Evolutionary conservation across 2,113 vertebrate species (phyloP), one percentile per base, ranked within the genome.

Genomic region (Solea senegalensis): DNA sequence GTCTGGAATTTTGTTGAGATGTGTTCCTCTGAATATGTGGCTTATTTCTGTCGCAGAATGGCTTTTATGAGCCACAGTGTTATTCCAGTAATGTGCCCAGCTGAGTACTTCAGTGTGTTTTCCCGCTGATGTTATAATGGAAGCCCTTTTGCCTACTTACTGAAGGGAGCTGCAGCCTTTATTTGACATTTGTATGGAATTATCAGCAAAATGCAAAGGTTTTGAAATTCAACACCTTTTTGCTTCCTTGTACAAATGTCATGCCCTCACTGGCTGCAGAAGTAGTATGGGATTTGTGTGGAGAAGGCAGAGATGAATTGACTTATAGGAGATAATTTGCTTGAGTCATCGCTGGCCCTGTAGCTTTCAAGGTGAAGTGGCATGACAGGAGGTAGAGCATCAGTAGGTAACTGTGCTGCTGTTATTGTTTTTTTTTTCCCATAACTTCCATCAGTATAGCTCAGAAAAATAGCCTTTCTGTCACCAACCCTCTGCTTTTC

Each of bases 21-120:
- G 81, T 91, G 73, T 91, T 83, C 66, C 68, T 78, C 51, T 80
- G 46, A 52, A 85, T 83, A 81, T 82, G 73, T 86, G 87, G 79
- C 73, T 74, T 74, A 84, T 92, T 91, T 86, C 72, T 90, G 84
- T 92, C 83, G 74, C 85, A 86, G 78, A 51, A 27, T 71, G 77
- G 81, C 83, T 90, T 91, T 92, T 92, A 93, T 93, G 92, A 94
- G 87, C 63, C 75, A 53, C 74, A 21, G 51, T 78, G 73, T 86
- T 85, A 80, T 84, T 72, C 86, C 80, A 81, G 66, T 61, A 82
- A 87, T 84, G 76, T 74, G 81, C 71, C 79, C 63, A 74, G 54
- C 85, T 72, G 78, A 81, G 75, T 80, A 73, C 83, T 64, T 54
- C 26, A 54, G 65, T 80, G 78, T 72, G 73, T 85, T 81, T 86